Evolutionary conservation across 2,888 invertebrate genomes (phyloP).

Genomic region (Heliconius cydno): DNA sequence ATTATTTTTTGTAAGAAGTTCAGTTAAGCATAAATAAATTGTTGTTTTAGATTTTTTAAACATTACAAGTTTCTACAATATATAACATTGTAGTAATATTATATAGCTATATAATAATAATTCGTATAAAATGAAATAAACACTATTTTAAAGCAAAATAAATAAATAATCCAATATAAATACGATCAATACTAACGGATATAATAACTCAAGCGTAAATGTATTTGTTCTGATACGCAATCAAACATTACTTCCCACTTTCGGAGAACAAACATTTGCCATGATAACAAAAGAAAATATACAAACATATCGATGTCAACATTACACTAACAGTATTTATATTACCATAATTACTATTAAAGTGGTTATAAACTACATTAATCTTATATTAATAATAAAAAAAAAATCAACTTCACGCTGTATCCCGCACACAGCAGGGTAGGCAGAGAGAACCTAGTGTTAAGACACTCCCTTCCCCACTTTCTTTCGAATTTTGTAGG

Average conservation of each 20-base stretch:
- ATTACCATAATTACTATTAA: conserved; percentile 9
- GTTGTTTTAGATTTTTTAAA: neutral
- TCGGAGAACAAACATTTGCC: conserved; percentile 29
- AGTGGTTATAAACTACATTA: conserved; percentile 10
- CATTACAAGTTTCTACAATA: neutral
- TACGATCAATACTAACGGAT: conserved; percentile 34
- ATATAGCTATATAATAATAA: neutral
- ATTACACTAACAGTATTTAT: neutral
- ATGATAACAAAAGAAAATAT: conserved; percentile 22
- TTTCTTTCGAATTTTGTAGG: too few species aligned
- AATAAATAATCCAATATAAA: neutral
- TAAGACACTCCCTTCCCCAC: too few species aligned
- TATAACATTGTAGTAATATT: neutral
- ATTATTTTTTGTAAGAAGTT: neutral
- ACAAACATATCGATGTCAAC: neutral
- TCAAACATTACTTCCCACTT: conserved; percentile 36
- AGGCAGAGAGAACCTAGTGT: too few species aligned
- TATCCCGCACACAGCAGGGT: too few species aligned
- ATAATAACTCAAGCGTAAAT: conserved; percentile 33
- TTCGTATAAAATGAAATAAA: neutral
- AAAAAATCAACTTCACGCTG: too few species aligned
- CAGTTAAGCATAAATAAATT: neutral
- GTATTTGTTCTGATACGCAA: conserved; percentile 34
- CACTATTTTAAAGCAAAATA: neutral
- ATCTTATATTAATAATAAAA: neutral